Conservation (phyloP, 2,797 vertebrate genomes). For the Ctenochaetus hawaiiensis region DNA sequence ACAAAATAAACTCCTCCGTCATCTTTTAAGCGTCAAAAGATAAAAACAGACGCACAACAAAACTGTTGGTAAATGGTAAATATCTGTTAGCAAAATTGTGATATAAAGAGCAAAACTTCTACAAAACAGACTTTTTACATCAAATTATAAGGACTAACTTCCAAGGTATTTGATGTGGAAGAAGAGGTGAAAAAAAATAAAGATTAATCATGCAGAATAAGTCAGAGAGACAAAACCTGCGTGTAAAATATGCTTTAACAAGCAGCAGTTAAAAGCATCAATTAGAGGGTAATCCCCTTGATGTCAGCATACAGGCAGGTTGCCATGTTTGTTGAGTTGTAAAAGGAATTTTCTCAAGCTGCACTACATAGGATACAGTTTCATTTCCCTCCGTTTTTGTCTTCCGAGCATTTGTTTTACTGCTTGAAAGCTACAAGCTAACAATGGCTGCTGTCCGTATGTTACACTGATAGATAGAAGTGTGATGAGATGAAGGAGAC, state of each 20-base stretch:
- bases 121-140: not conserved
- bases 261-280: not conserved
- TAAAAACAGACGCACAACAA: too few relatives aligned
- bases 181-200: fast-evolving
- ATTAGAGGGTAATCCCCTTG: slow-evolving; percentile 28
- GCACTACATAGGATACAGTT: slow-evolving; percentile 48
- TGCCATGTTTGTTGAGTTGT: slow-evolving; percentile 16
- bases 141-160: not conserved
- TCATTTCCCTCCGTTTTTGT: slow-evolving; percentile 38
- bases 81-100: too few relatives aligned
- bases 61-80: too few relatives aligned
- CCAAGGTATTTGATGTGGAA: not conserved
- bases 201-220: slow-evolving; percentile 5
- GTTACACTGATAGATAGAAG: slow-evolving; percentile 39
- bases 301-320: slow-evolving; percentile 31
- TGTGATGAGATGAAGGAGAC: slow-evolving; percentile 30
- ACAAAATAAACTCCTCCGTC: too few relatives aligned
- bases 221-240: slow-evolving; percentile 16
- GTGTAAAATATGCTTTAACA: slow-evolving; percentile 24
- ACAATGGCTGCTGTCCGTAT: slow-evolving; percentile 64
- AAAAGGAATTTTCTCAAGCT: slow-evolving; percentile 44
- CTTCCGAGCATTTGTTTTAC: slow-evolving; percentile 49
- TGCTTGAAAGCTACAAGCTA: slow-evolving; percentile 40
- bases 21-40: too few relatives aligned
- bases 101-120: not conserved